phyloP scores from a whole-genome alignment of 2,888 invertebrate genomes.

The Philonicus albiceps region DNA sequence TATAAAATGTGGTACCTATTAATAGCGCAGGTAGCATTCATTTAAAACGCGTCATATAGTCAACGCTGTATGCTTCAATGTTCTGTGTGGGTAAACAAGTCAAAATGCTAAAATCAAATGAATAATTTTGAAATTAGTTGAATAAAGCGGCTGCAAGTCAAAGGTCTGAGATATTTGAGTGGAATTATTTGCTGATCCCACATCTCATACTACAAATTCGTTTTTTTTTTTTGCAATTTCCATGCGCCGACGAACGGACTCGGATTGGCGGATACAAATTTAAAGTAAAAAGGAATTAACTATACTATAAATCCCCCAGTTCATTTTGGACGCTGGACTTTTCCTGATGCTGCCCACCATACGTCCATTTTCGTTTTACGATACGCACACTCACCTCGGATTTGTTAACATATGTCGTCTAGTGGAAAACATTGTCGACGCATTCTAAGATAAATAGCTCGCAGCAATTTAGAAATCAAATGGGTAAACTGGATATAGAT shows the following conservation, averaged over 20 bases:
- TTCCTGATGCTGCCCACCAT: background rate
- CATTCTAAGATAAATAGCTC: constrained; percentile 3
- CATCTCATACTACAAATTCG: background rate
- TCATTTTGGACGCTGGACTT: background rate
- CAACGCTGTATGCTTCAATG: background rate
- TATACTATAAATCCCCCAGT: background rate
- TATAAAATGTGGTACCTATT: background rate
- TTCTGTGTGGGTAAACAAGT: background rate
- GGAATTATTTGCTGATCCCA: background rate
- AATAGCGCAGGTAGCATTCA: background rate
- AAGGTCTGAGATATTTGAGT: background rate
- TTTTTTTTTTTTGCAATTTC: background rate
- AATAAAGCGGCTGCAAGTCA: background rate
- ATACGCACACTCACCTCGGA: background rate
- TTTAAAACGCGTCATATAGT: background rate
- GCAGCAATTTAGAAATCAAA: constrained; percentile 3
- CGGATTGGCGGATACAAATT: background rate
- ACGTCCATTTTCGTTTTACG: background rate
- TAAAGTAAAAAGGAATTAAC: background rate
- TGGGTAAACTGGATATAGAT: background rate
- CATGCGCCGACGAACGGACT: background rate
- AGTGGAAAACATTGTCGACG: background rate
- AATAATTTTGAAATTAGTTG: background rate
- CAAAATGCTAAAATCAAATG: background rate
- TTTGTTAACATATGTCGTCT: background rate